Conservation (phyloP, 1,140 invertebrate genomes). For the Macrosteles quadrilineatus region DNA sequence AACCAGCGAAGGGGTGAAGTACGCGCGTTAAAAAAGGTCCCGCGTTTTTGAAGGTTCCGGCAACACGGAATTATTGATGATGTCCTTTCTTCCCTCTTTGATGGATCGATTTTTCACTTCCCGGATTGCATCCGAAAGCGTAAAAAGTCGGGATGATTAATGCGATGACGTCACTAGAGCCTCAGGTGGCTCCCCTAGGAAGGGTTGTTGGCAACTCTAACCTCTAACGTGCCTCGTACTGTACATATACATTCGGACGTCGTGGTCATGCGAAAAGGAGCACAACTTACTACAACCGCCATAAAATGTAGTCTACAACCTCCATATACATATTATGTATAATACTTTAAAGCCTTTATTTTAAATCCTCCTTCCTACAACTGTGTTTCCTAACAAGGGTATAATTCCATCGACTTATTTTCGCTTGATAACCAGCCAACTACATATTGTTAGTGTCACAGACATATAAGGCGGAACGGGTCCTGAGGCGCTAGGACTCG, state of each 20-base stretch:
- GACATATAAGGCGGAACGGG: too few relatives aligned
- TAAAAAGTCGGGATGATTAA: conserved; percentile 18
- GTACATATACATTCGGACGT: not conserved
- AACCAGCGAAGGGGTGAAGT: conserved; percentile 19
- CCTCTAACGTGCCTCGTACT: not conserved
- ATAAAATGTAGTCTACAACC: not conserved
- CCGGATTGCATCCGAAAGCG: conserved; percentile 13
- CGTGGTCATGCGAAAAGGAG: not conserved
- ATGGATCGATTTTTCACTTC: conserved; percentile 24
- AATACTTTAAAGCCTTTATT: not conserved
- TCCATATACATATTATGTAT: not conserved
- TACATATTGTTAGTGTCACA: too few relatives aligned
- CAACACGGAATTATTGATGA: conserved; percentile 7
- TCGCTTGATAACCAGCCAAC: too few relatives aligned
- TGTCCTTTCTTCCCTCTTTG: not conserved
- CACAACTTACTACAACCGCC: not conserved
- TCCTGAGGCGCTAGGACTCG: not conserved
- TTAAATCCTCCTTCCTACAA: not conserved
- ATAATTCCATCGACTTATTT: too few relatives aligned
- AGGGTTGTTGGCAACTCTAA: not conserved
- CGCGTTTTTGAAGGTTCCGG: not conserved
- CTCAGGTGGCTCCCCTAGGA: not conserved
- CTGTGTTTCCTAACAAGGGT: not conserved
- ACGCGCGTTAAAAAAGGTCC: not conserved
- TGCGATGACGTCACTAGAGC: not conserved